Evolutionary conservation across 2,113 vertebrate genomes (phyloP).

Genomic region (Elaphurus davidianus): DNA sequence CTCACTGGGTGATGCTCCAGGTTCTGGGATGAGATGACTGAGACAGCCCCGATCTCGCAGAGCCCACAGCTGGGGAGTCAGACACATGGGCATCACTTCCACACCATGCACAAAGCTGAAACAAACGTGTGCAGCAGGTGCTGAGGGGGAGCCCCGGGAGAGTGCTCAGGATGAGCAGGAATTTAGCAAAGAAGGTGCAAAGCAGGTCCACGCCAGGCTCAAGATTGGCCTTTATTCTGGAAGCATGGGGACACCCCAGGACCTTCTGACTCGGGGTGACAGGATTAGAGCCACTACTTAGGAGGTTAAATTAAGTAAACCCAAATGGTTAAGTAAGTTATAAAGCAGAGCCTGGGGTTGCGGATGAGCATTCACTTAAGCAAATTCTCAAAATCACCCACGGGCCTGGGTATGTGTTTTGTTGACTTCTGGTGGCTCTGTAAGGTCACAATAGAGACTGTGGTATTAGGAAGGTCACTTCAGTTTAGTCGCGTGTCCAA

Average conservation of each 20-base stretch:
- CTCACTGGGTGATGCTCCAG: not conserved
- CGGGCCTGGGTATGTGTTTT: not conserved
- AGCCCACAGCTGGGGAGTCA: not conserved
- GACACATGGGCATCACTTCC: not conserved
- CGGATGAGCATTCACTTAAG: not conserved
- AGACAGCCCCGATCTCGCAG: not conserved
- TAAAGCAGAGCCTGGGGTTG: not conserved
- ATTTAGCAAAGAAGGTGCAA: not conserved
- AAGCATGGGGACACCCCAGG: not conserved
- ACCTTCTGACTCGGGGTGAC: not conserved
- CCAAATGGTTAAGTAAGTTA: not conserved
- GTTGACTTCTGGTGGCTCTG: not conserved
- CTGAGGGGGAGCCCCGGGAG: rapidly evolving
- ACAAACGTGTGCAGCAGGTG: rapidly evolving
- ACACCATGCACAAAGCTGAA: not conserved
- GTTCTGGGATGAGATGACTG: not conserved
- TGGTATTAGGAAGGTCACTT: not conserved
- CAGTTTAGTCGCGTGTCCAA: not conserved
- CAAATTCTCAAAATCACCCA: not conserved
- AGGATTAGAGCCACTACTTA: not conserved
- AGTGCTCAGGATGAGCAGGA: not conserved
- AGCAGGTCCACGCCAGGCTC: not conserved
- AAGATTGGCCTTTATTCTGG: not conserved
- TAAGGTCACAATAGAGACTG: rapidly evolving
- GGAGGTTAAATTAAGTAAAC: not conserved